Conservation (phyloP, 2,113 vertebrate species). For the Zapornia atra region DNA sequence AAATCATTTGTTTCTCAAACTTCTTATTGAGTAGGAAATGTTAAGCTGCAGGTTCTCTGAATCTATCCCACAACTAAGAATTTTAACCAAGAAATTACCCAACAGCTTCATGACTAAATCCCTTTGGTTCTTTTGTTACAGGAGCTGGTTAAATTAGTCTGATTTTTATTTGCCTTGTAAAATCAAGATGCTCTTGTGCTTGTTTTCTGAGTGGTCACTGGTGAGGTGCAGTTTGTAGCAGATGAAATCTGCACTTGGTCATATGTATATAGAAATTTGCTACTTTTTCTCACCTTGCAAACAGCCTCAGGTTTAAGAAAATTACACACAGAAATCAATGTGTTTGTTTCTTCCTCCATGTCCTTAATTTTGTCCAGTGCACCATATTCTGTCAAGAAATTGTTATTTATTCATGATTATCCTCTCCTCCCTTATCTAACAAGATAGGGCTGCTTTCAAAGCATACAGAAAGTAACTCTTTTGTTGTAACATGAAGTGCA, state of each 20-base stretch:
- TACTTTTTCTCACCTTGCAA: neutral
- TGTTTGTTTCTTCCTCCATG: neutral
- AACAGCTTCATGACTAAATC: neutral
- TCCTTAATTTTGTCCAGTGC: neutral
- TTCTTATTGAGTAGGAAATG: neutral
- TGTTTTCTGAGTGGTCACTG: neutral
- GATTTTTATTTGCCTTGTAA: neutral
- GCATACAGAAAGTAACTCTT: neutral
- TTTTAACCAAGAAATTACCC: neutral
- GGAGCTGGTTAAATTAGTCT: neutral
- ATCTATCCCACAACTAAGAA: neutral
- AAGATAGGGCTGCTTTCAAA: neutral
- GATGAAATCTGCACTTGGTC: neutral
- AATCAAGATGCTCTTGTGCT: neutral
- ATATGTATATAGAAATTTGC: neutral
- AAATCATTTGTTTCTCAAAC: neutral
- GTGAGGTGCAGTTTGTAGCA: neutral
- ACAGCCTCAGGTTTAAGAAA: neutral
- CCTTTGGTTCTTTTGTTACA: neutral
- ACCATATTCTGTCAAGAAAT: neutral
- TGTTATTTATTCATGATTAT: neutral
- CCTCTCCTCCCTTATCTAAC: neutral
- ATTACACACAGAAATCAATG: neutral
- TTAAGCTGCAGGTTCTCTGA: neutral
- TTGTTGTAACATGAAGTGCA: neutral